Percentiles rank a stretch among this genome's conserved stretches.
These are phyloP conservation scores for Cavia porcellus DNA, from an alignment of 2,113 vertebrate genomes.

Conservation along the genomic window DNA sequence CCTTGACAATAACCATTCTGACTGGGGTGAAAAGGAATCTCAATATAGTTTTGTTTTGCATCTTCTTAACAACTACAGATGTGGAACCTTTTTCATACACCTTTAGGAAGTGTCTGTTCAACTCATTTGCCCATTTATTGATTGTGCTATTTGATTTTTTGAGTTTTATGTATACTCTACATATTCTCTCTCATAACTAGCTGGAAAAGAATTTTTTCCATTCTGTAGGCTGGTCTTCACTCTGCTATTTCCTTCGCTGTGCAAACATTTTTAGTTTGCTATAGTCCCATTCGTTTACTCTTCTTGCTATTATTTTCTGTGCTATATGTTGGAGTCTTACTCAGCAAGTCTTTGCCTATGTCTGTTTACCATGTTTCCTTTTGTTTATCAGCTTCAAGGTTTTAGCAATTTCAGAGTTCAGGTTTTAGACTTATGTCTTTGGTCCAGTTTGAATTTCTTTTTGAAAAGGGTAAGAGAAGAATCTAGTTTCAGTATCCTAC, in stretches of 20 bases:
- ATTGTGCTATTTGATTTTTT: not conserved
- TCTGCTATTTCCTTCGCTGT: not conserved
- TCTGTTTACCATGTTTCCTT: not conserved
- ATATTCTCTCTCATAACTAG: not conserved
- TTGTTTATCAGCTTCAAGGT: not conserved
- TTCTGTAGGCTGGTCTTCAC: not conserved
- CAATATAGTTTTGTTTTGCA: not conserved
- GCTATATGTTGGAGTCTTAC: not conserved
- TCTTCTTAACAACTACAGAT: not conserved
- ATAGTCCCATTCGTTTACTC: not conserved
- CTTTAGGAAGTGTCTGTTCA: not conserved
- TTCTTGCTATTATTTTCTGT: not conserved
- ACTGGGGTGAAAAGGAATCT: not conserved
- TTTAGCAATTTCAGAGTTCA: not conserved
- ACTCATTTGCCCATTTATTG: not conserved
- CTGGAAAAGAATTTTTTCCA: not conserved
- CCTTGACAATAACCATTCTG: not conserved
- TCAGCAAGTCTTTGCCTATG: not conserved
- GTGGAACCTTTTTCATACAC: not conserved
- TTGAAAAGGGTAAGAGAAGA: not conserved
- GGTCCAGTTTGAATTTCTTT: not conserved
- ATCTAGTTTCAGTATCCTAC: not conserved
- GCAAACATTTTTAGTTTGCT: not conserved
- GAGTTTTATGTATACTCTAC: not conserved
- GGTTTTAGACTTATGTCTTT: not conserved